A percentile compares a stretch with the other conserved stretches of the same genome.
phyloP scores from a whole-genome alignment of 2,888 invertebrate genomes.

The Drosophila affinis region DNA sequence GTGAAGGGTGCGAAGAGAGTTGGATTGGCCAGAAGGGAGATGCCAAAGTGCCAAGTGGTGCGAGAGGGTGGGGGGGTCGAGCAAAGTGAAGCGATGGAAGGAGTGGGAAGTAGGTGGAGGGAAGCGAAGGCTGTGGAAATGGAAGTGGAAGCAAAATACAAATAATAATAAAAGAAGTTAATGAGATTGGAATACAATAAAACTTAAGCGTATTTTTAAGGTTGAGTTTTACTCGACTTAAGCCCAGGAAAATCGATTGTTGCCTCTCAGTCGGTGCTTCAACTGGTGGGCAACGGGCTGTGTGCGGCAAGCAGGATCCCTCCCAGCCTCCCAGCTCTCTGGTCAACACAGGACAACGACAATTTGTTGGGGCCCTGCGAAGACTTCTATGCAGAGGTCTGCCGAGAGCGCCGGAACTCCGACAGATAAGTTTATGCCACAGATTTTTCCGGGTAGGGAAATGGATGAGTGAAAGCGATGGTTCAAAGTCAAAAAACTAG shows the following conservation, averaged over 20 bases:
- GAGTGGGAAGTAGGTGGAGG: not conserved
- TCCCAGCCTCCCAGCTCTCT: constrained; percentile 9
- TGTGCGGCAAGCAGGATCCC: constrained; percentile 23
- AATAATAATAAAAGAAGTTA: constrained; percentile 77
- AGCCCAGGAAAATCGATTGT: constrained; percentile 69
- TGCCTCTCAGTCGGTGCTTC: constrained; percentile 2
- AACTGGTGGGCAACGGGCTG: not conserved
- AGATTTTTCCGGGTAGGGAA: too few relatives aligned
- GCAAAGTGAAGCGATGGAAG: not conserved
- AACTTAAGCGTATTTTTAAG: constrained; percentile 75
- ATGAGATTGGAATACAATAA: constrained; percentile 76
- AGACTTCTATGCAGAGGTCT: constrained; percentile 12
- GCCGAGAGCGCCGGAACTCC: too few relatives aligned
- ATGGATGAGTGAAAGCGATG: too few relatives aligned
- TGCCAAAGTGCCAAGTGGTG: not conserved
- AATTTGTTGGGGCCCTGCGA: constrained; percentile 32
- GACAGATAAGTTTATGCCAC: too few relatives aligned
- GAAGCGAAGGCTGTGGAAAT: not conserved
- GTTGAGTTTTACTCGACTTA: constrained; percentile 63
- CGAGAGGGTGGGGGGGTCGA: not conserved
- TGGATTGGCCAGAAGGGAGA: not conserved
- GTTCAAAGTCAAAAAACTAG: too few relatives aligned
- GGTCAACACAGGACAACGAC: constrained; percentile 26
- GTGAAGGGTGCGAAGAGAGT: not conserved
- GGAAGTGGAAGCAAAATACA: constrained; percentile 57